A percentile compares a stretch with the other conserved stretches of the same genome.
phyloP scores from a whole-genome alignment of 2,888 invertebrate genomes.

The Callinectes sapidus region DNA sequence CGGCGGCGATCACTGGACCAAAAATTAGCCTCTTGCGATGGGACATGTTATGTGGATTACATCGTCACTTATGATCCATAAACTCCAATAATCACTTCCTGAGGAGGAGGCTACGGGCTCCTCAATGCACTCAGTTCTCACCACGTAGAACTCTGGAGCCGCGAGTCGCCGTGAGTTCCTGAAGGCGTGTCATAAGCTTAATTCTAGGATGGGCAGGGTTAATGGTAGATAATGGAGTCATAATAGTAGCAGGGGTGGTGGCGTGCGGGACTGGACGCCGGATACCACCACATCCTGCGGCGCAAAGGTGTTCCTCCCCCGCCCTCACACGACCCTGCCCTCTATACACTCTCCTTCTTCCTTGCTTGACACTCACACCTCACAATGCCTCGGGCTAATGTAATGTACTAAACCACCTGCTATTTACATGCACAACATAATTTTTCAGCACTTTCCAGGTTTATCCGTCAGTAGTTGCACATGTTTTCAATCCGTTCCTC shows the following conservation, averaged over 20 bases:
- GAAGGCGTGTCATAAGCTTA: slow-evolving; percentile 53
- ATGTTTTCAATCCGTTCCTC: not conserved
- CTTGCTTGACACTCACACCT: not conserved
- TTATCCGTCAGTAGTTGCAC: not conserved
- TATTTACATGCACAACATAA: not conserved
- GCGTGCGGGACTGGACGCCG: slow-evolving; percentile 26
- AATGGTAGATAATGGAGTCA: slow-evolving; percentile 52
- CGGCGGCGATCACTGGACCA: not conserved
- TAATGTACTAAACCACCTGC: not conserved
- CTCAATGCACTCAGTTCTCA: slow-evolving; percentile 28
- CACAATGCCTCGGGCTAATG: not conserved
- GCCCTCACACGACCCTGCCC: not conserved
- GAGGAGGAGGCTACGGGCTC: slow-evolving; percentile 29
- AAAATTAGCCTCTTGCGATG: slow-evolving; percentile 36
- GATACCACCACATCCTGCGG: slow-evolving; percentile 47
- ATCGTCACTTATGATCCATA: slow-evolving; percentile 58
- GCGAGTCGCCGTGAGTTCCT: slow-evolving; percentile 31
- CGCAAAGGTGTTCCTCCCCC: not conserved
- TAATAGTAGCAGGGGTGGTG: slow-evolving; percentile 50
- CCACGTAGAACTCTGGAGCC: slow-evolving; percentile 23
- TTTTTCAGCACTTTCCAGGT: not conserved
- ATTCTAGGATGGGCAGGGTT: slow-evolving; percentile 50
- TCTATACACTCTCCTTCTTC: not conserved
- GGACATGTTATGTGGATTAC: slow-evolving; percentile 35
- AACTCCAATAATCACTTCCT: slow-evolving; percentile 56